Conservation (phyloP, 2,797 vertebrate species). For the Epinephelus awoara region DNA sequence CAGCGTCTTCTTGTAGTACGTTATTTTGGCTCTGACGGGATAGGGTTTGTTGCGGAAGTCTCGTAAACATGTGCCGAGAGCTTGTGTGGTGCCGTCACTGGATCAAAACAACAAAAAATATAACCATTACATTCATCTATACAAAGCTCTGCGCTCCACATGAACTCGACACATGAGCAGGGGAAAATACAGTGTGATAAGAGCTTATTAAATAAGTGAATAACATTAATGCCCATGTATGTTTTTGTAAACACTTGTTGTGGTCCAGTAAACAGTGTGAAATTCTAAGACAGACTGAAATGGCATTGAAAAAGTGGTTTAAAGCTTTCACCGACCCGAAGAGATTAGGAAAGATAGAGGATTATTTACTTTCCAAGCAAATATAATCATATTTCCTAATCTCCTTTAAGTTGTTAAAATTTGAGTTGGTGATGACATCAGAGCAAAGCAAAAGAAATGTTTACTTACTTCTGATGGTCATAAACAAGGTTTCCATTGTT, state of each 20-base stretch:
- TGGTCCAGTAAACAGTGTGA: conserved; percentile 47
- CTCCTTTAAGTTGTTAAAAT: conserved; percentile 81
- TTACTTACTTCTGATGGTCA: conserved; percentile 97
- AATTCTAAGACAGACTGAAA: conserved; percentile 49
- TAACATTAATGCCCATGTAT: conserved; percentile 40
- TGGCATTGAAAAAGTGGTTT: conserved; percentile 74
- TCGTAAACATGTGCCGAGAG: conserved; percentile 94
- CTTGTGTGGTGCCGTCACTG: conserved; percentile 94
- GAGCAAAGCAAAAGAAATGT: conserved; percentile 60
- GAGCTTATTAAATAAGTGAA: conserved; percentile 48
- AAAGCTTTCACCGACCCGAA: conserved; percentile 79
- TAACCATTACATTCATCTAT: neutral
- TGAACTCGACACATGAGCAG: neutral
- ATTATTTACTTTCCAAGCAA: conserved; percentile 84
- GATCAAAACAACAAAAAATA: conserved; percentile 34
- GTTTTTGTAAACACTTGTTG: conserved; percentile 61
- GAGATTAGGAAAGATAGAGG: conserved; percentile 82
- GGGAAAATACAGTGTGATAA: neutral
- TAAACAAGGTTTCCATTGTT: conserved; percentile 96
- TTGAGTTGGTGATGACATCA: conserved; percentile 60
- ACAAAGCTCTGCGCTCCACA: neutral
- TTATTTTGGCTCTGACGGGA: conserved; percentile 92
- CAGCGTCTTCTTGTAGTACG: conserved; percentile 91
- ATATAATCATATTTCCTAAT: conserved; percentile 87
- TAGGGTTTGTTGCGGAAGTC: conserved; percentile 99